Percentiles rank a stretch among this genome's conserved stretches.
These are phyloP conservation scores for Lepidurus couesii DNA, from an alignment of 1,140 invertebrate genomes.

Conservation along the genomic window DNA sequence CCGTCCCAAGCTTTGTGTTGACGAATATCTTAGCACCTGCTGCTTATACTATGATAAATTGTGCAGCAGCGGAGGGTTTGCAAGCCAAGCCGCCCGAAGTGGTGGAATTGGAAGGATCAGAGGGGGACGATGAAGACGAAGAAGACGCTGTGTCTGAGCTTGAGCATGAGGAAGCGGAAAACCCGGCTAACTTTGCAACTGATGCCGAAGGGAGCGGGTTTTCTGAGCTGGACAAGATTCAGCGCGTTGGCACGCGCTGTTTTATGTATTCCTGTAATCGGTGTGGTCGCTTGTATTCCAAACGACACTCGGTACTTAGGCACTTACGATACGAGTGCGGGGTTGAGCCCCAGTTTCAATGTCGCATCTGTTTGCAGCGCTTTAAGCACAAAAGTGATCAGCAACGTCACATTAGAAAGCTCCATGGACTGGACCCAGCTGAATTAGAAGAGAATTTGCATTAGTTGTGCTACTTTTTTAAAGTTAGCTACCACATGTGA, in stretches of 20 bases:
- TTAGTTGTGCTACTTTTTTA: background rate
- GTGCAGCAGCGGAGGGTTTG: background rate
- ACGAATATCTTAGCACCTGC: background rate
- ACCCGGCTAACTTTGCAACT: background rate
- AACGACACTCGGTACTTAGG: constrained; percentile 58
- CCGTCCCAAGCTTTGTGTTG: constrained; percentile 18
- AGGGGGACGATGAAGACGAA: background rate
- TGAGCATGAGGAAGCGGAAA: background rate
- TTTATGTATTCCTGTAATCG: constrained; percentile 47
- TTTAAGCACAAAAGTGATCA: constrained; percentile 53
- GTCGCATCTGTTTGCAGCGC: constrained; percentile 63
- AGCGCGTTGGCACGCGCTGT: background rate
- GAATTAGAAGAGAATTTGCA: background rate
- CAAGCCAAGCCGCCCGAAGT: background rate
- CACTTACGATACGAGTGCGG: constrained; percentile 81
- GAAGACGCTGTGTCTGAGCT: background rate
- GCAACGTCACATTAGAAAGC: constrained; percentile 46
- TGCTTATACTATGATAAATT: background rate
- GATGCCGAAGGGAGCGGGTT: background rate
- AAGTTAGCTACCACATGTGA: background rate
- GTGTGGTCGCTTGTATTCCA: constrained; percentile 58
- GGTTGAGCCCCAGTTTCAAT: constrained; percentile 71
- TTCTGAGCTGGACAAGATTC: background rate
- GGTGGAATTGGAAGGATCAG: background rate
- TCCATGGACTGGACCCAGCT: background rate